phyloP scores from a whole-genome alignment of 2,797 vertebrate genomes.

The Stomatorhinus walkeri region DNA sequence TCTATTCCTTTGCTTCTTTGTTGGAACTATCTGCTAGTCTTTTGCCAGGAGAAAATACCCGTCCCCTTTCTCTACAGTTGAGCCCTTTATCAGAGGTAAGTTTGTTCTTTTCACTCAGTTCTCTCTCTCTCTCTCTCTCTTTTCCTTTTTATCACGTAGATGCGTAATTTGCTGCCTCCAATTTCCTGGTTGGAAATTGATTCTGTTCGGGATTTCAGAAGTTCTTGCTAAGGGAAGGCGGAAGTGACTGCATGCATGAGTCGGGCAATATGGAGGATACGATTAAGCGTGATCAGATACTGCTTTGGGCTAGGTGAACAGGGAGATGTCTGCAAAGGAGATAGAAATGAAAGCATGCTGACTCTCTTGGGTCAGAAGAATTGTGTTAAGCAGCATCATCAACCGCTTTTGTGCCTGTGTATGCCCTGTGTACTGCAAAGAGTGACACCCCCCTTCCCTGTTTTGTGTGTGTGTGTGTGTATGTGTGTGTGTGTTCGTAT shows the following conservation, averaged over 20 bases:
- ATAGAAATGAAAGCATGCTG: neutral
- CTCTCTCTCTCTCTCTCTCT: neutral
- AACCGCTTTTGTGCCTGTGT: neutral
- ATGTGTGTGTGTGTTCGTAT: neutral
- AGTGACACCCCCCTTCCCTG: neutral
- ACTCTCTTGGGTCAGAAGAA: neutral
- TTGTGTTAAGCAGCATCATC: neutral
- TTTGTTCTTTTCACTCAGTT: neutral
- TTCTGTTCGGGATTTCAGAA: neutral
- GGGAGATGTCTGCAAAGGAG: neutral
- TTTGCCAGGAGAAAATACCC: neutral
- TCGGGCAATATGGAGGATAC: neutral
- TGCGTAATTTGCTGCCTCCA: neutral
- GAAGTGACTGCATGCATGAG: neutral
- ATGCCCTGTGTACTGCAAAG: neutral
- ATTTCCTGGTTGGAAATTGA: neutral
- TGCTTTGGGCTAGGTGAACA: neutral
- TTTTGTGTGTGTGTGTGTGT: neutral
- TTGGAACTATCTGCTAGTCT: slow-evolving; percentile 11
- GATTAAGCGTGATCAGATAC: neutral
- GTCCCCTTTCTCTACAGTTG: neutral
- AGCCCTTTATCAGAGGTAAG: slow-evolving; percentile 12
- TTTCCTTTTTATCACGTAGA: neutral
- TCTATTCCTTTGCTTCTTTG: neutral
- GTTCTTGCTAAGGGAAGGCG: neutral